Evolutionary conservation across 64 coral and sea anemone genomes (phyloP).

Genomic region (Stichodactyla mertensii): DNA sequence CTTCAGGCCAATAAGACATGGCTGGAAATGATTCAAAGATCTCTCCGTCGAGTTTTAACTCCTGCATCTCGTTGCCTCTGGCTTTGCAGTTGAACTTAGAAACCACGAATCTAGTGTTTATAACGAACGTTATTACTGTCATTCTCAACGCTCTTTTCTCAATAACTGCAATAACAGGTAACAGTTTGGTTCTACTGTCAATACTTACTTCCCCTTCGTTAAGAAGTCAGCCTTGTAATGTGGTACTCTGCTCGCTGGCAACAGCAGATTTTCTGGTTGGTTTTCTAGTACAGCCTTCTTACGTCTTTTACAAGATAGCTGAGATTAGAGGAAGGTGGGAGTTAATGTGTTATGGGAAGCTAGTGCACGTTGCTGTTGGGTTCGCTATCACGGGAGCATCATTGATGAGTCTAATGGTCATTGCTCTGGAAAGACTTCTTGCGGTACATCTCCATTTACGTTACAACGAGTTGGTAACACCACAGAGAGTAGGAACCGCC

Average conservation of each 20-base stretch:
- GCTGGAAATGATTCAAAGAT: neutral
- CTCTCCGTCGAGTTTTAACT: neutral
- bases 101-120: neutral
- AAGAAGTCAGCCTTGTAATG: neutral
- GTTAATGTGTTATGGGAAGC: neutral
- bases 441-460: constrained; percentile 26
- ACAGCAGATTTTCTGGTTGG: constrained; percentile 19
- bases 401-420: constrained; percentile 17
- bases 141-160: neutral
- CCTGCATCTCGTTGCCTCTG: neutral
- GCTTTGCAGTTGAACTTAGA: neutral
- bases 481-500: too few relatives aligned
- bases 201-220: constrained; percentile 14
- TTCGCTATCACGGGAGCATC: constrained; percentile 18
- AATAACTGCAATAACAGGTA: neutral
- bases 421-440: constrained; percentile 29
- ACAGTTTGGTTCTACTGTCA: constrained; percentile 8
- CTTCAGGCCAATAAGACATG: neutral
- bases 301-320: neutral
- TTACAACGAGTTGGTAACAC: constrained; percentile 18
- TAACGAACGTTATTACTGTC: neutral
- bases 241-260: constrained; percentile 5
- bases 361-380: neutral
- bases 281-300: neutral
- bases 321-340: neutral